phyloP scores from a whole-genome alignment of 92 coral and sea anemone genomes.

The Desmophyllum pertusum region DNA sequence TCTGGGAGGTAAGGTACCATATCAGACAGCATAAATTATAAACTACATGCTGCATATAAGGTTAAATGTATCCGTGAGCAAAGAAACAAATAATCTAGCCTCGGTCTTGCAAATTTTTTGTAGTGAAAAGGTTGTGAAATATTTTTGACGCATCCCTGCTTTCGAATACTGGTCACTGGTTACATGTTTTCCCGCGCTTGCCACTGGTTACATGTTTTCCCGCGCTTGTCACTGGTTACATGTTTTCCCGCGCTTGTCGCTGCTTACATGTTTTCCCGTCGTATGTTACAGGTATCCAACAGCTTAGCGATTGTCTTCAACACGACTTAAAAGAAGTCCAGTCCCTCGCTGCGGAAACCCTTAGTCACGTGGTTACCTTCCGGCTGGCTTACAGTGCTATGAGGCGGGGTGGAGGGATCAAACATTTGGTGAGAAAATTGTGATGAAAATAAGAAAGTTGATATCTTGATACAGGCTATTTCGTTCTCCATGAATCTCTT shows the following conservation, averaged over 20 bases:
- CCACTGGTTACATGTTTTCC: not conserved
- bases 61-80: not conserved
- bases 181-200: not conserved
- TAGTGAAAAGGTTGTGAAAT: too few relatives aligned
- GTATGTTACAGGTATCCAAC: constrained; percentile 70
- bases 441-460: not conserved
- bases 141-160: too few relatives aligned
- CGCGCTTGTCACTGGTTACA: not conserved
- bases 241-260: not conserved
- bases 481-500: not conserved
- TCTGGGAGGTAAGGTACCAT: constrained; percentile 69
- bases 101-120: too few relatives aligned
- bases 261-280: not conserved
- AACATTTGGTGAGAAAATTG: constrained; percentile 63
- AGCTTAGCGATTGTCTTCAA: constrained; percentile 78
- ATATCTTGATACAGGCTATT: not conserved
- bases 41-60: too few relatives aligned
- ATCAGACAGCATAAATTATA: too few relatives aligned
- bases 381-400: constrained; percentile 72
- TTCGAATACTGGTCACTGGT: too few relatives aligned
- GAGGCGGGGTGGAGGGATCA: constrained; percentile 66
- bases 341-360: constrained; percentile 78
- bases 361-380: constrained; percentile 72
- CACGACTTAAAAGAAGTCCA: constrained; percentile 62
- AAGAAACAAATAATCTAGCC: not conserved